Evolutionary conservation across 1,140 invertebrate species (phyloP).

Genomic region (Cydia splendana): DNA sequence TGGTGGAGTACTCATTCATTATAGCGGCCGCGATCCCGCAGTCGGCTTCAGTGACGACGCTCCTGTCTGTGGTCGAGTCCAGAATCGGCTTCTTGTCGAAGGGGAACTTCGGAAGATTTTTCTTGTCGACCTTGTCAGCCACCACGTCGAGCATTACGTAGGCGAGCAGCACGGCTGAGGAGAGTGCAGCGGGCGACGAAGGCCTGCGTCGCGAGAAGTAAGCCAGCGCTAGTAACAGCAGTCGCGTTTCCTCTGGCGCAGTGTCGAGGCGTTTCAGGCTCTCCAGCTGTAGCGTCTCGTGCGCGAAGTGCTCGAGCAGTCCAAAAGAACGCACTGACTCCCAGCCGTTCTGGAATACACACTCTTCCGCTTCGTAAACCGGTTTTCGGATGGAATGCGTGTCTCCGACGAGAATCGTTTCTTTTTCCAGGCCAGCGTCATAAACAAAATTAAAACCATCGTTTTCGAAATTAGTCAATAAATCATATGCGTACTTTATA

Average conservation of each 20-base stretch:
- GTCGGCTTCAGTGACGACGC: neutral
- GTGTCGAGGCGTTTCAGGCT: neutral
- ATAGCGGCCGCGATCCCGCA: conserved; percentile 20
- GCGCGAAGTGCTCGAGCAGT: neutral
- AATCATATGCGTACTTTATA: conserved; percentile 12
- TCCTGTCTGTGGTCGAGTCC: neutral
- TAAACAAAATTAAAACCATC: neutral
- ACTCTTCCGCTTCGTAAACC: neutral
- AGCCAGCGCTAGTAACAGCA: neutral
- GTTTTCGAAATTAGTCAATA: neutral
- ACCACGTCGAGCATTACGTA: neutral
- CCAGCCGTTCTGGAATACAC: conserved; percentile 3
- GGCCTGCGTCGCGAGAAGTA: neutral
- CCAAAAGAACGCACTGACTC: neutral
- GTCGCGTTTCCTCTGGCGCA: neutral
- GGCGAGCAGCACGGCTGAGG: neutral
- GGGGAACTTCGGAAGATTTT: neutral
- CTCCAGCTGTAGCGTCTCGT: neutral
- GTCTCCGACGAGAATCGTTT: neutral
- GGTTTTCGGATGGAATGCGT: conserved; percentile 9
- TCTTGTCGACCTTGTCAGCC: neutral
- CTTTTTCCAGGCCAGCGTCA: neutral
- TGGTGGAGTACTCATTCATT: neutral
- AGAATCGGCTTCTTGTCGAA: conserved; percentile 11
- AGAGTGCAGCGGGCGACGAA: neutral